A percentile compares a stretch with the other conserved stretches of the same genome.
phyloP scores from a whole-genome alignment of 2,797 vertebrate genomes.

The Limnodromus scolopaceus region DNA sequence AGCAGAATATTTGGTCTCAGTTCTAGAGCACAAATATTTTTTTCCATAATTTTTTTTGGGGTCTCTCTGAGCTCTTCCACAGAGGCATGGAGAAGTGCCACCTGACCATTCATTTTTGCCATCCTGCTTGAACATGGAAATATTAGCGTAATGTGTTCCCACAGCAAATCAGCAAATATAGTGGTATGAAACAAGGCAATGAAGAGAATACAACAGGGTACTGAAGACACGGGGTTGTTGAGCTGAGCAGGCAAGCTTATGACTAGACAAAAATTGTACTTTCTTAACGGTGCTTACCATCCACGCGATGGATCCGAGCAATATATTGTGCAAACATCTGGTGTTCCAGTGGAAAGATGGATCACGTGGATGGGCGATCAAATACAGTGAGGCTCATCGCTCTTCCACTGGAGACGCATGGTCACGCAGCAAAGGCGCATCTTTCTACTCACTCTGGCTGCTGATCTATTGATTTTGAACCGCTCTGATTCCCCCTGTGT shows the following conservation, averaged over 20 bases:
- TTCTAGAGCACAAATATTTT: background rate
- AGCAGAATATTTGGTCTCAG: background rate
- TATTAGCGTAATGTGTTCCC: background rate
- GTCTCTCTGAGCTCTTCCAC: background rate
- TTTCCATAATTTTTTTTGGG: rapidly evolving
- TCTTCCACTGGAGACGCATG: background rate
- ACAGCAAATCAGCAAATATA: background rate
- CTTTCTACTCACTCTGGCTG: background rate
- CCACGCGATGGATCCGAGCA: background rate
- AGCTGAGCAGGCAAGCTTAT: background rate
- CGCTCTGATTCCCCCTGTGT: background rate
- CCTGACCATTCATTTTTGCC: background rate
- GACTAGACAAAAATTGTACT: background rate
- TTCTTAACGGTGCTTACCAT: background rate
- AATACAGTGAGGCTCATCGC: background rate
- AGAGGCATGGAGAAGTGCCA: background rate
- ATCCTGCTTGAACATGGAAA: background rate
- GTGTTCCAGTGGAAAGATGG: background rate
- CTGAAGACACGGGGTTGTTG: background rate
- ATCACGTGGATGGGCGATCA: background rate
- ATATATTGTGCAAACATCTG: background rate
- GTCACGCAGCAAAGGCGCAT: background rate
- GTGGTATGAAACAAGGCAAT: background rate
- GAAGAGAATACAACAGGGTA: background rate
- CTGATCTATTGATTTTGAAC: background rate